Conservation (phyloP, 2,888 invertebrate genomes). For the Caenorhabditis sp. region DNA sequence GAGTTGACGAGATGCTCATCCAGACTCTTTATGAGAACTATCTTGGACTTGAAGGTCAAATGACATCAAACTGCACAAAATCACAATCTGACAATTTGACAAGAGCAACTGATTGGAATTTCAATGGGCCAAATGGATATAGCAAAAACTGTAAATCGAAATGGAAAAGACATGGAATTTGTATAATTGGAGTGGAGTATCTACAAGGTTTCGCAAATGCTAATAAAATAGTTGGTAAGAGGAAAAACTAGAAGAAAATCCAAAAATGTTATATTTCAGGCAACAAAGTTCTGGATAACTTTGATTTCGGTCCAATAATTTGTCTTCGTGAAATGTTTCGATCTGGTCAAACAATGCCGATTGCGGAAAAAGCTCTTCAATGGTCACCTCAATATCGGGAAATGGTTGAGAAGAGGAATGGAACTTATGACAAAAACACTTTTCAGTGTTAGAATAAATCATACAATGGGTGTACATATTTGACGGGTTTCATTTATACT, state of each 20-base stretch:
- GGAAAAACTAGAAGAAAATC: not conserved
- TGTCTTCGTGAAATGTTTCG: not conserved
- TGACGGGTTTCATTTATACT: too few relatives aligned
- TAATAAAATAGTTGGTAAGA: not conserved
- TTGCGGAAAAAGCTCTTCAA: not conserved
- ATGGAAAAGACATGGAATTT: slow-evolving; percentile 1
- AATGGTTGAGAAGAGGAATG: not conserved
- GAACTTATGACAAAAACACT: not conserved
- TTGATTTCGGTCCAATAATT: slow-evolving; percentile 3
- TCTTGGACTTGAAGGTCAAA: slow-evolving; percentile 35
- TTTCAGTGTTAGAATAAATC: too few relatives aligned
- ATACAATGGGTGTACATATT: too few relatives aligned
- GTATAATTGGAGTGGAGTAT: slow-evolving; percentile 4
- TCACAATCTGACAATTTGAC: slow-evolving; percentile 17
- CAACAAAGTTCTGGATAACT: not conserved
- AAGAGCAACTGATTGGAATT: slow-evolving; percentile 4
- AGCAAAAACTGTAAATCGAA: not conserved
- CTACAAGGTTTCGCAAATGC: not conserved
- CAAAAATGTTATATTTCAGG: not conserved
- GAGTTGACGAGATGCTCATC: slow-evolving; percentile 35
- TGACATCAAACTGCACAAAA: slow-evolving; percentile 26
- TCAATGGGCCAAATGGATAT: not conserved
- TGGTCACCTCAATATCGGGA: slow-evolving; percentile 3
- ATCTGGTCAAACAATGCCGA: not conserved
- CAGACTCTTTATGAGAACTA: slow-evolving; percentile 32